These are phyloP conservation scores for Hoplodrina ambigua DNA, from an alignment of 2,888 invertebrate species.

Conservation along the genomic window DNA sequence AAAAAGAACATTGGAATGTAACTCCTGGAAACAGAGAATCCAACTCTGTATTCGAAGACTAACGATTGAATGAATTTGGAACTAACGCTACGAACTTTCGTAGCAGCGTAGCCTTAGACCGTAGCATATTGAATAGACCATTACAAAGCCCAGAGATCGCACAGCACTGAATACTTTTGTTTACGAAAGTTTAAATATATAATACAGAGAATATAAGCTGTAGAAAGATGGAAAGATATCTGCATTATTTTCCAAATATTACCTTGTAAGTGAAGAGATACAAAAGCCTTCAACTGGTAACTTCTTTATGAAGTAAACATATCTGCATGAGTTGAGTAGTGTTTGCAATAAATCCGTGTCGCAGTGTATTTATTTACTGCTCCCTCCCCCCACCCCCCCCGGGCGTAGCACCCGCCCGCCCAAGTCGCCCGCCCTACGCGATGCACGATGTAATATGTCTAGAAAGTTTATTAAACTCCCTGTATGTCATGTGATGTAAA, in stretches of 20 bases:
- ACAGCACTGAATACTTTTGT: constrained; percentile 35
- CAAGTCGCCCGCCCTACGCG: constrained; percentile 66
- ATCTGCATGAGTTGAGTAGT: constrained; percentile 72
- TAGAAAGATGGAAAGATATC: constrained; percentile 20
- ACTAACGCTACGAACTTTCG: constrained; percentile 48
- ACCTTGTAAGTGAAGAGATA: constrained; percentile 28
- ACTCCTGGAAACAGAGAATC: neutral
- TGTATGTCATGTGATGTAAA: constrained; percentile 64
- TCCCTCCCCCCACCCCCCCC: constrained; percentile 57
- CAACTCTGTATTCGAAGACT: constrained; percentile 29
- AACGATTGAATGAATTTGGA: constrained; percentile 57
- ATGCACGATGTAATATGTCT: constrained; percentile 69
- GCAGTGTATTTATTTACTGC: constrained; percentile 86
- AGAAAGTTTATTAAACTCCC: constrained; percentile 67
- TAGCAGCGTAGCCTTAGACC: constrained; percentile 40
- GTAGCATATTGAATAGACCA: constrained; percentile 47
- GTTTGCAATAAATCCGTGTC: constrained; percentile 87
- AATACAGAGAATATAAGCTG: constrained; percentile 23
- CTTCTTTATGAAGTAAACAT: constrained; percentile 62
- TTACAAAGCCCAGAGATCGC: constrained; percentile 23
- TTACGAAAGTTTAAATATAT: constrained; percentile 32
- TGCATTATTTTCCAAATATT: constrained; percentile 10
- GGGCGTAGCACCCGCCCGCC: constrained; percentile 55
- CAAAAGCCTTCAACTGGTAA: constrained; percentile 48
- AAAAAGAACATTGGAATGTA: constrained; percentile 14